phyloP scores from a whole-genome alignment of 1,140 invertebrate species.

The Ctenoplectra terminalis region DNA sequence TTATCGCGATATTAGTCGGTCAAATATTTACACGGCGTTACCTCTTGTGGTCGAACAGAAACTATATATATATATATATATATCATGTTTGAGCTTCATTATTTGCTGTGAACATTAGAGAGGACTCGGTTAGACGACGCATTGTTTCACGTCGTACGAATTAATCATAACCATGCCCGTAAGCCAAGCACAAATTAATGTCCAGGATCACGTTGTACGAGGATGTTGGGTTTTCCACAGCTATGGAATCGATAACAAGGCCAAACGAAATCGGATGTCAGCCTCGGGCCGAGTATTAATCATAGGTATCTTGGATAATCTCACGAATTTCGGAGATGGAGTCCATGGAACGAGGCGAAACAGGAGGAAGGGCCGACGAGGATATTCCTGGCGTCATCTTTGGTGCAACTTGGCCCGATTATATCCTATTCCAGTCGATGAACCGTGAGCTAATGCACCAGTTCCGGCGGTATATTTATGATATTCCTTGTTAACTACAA shows the following conservation, averaged over 20 bases:
- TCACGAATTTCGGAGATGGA: conserved; percentile 34
- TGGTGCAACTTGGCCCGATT: conserved; percentile 49
- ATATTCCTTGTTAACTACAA: conserved; percentile 50
- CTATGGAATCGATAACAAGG: conserved; percentile 41
- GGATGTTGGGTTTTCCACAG: conserved; percentile 12
- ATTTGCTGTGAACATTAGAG: conserved; percentile 8
- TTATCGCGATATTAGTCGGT: not conserved
- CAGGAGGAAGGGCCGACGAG: not conserved
- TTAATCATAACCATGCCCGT: conserved; percentile 31
- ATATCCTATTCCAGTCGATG: conserved; percentile 38
- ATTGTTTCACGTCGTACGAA: conserved; percentile 4
- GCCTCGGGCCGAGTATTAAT: conserved; percentile 47
- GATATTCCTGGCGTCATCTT: conserved; percentile 50
- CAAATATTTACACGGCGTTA: conserved; percentile 3
- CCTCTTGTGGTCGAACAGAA: not conserved
- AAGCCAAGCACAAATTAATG: conserved; percentile 18
- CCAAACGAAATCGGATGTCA: conserved; percentile 49
- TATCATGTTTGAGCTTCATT: not conserved
- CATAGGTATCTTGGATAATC: conserved; percentile 57
- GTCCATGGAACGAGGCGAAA: not conserved
- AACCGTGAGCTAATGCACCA: conserved; percentile 40
- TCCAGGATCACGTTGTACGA: conserved; percentile 11
- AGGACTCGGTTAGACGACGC: not conserved
- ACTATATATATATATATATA: conserved; percentile 14
- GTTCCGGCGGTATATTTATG: conserved; percentile 38